Base-by-base conservation (phyloP, 2,888 invertebrate species). In the Chloroclysta siterata region DNA sequence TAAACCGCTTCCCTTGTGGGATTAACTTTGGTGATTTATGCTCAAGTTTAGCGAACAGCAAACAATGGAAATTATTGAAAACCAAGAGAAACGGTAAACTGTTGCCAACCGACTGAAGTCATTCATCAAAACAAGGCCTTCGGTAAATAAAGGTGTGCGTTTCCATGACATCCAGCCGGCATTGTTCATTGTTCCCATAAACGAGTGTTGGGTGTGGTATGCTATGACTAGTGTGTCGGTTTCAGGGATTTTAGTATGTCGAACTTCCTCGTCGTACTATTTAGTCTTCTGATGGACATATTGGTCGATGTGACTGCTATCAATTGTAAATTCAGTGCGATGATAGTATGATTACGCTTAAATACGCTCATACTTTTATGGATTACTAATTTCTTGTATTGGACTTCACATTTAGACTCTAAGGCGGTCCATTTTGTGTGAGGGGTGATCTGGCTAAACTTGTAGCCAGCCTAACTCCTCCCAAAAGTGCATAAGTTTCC, bases 181-280 rank as follows among this genome's bases (percentile, higher is more conserved):
- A 60, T 64, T 60, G 64, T 56, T 28, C 47, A 64, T 60, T 64
- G 64, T 64, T 64, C 53, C 22, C n/a, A 39, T 22, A 11, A 6
- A 13, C 8, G 46, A 8, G 46, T 17, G 46, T 46, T n/a, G n/a
- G 47, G 17, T n/a, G 10, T 13, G 55, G 47, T 48, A 22, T 14
- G 29, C 0, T 14, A n/a, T n/a, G 28, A n/a, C 28, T 28, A 33
- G 44, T 17, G 22, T 22, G 36, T 59, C 59, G 22, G 44, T 39
- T 53, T 39, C 59, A 59, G 46, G 22, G 44, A 33, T 6, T 36
- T 17, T 28, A 13, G 47, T 11, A 17, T 13, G 41, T 46, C 8
- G 17, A 15, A 15, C 15, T 6, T 15, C 5, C 33, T 42, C 0
- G 42, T 44, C 15, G 15, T 15, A 2, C 15, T 15, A 39, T 46